Conservation (phyloP, 2,797 vertebrate genomes). For the Mormyrus hasselquistii region DNA sequence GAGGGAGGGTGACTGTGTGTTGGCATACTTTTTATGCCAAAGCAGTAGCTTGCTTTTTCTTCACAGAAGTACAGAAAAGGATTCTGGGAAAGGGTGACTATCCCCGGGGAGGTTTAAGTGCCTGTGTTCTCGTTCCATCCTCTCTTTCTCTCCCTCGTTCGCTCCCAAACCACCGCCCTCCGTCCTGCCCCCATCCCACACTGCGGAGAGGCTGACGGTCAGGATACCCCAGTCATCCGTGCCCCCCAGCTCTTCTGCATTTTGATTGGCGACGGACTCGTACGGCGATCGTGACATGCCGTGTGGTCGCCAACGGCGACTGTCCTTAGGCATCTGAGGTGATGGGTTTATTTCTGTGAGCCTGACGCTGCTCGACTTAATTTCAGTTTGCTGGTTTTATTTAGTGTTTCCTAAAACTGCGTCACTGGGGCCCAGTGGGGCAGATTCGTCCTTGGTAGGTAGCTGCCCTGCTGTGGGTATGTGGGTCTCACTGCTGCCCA, state of each 20-base stretch:
- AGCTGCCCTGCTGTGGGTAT: neutral
- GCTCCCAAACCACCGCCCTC: neutral
- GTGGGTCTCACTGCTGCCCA: neutral
- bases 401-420: neutral
- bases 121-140: neutral
- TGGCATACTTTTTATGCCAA: neutral
- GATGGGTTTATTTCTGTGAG: neutral
- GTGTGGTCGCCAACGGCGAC: neutral
- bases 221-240: neutral
- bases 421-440: neutral
- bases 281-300: neutral
- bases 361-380: neutral
- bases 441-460: neutral
- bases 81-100: conserved; percentile 11
- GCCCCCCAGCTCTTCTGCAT: neutral
- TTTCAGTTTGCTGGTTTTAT: neutral
- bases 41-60: neutral
- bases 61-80: neutral
- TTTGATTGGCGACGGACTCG: neutral
- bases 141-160: neutral
- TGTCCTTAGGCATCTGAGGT: neutral
- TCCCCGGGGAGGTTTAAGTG: neutral
- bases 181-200: no score
- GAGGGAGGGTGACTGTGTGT: neutral
- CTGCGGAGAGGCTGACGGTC: neutral